Percentiles rank a stretch among this genome's conserved stretches.
phyloP scores from a whole-genome alignment of 1,140 invertebrate genomes.

The Neodiprion virginianus region DNA sequence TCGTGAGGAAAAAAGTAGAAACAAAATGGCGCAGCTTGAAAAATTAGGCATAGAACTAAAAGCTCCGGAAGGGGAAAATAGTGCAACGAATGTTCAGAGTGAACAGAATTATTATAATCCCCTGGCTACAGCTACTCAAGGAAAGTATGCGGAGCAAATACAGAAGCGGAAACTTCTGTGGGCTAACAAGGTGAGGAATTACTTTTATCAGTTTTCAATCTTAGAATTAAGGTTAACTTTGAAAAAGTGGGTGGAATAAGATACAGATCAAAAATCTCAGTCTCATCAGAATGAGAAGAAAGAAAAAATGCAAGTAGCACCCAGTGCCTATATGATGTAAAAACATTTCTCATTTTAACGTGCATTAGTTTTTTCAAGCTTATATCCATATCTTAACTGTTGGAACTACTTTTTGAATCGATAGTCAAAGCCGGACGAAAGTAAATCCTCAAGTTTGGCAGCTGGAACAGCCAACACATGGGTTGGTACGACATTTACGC shows the following conservation, averaged over 20 bases:
- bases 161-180: slow-evolving; percentile 91
- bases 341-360: slow-evolving; percentile 7
- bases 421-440: slow-evolving; percentile 48
- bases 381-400: slow-evolving; percentile 7
- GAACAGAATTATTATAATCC: slow-evolving; percentile 84
- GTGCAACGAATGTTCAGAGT: slow-evolving; percentile 42
- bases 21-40: slow-evolving; percentile 59
- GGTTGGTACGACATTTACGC: slow-evolving; percentile 83
- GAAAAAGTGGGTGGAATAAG: not conserved
- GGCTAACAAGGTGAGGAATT: slow-evolving; percentile 71
- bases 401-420: slow-evolving; percentile 23
- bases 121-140: slow-evolving; percentile 76
- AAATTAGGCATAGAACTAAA: slow-evolving; percentile 61
- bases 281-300: too few species aligned
- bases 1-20: slow-evolving; percentile 56
- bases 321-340: slow-evolving; percentile 11
- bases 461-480: slow-evolving; percentile 71
- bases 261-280: too few species aligned
- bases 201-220: slow-evolving; percentile 16
- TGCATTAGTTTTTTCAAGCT: slow-evolving; percentile 11
- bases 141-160: slow-evolving; percentile 86
- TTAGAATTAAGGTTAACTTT: not conserved
- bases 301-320: not conserved
- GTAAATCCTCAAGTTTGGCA: slow-evolving; percentile 40
- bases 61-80: slow-evolving; percentile 42